phyloP scores from a whole-genome alignment of 2,797 vertebrate species.

The Corythornis leucogaster region DNA sequence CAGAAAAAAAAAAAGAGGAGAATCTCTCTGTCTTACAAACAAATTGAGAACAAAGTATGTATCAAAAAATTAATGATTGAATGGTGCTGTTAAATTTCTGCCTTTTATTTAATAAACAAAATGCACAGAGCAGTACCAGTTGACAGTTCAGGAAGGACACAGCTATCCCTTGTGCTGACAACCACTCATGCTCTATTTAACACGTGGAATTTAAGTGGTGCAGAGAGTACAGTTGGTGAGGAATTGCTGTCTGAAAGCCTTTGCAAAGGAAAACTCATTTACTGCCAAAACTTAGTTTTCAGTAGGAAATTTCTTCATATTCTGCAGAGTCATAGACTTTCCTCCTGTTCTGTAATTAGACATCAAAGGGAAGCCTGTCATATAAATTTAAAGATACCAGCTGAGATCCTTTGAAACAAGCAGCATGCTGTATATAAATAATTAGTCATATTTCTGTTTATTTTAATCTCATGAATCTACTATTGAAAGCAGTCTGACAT shows the following conservation, averaged over 20 bases:
- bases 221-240: conserved; percentile 44
- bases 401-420: conserved; percentile 41
- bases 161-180: conserved; percentile 28
- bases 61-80: conserved; percentile 29
- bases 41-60: conserved; percentile 6
- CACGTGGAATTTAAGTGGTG: conserved; percentile 41
- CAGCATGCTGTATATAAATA: background rate
- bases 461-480: background rate
- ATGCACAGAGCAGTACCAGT: background rate
- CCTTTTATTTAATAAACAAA: conserved; percentile 28
- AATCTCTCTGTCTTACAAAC: background rate
- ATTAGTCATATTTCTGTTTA: conserved; percentile 52
- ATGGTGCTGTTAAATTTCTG: conserved; percentile 35
- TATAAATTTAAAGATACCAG: background rate
- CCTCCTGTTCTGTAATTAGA: conserved; percentile 18
- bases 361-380: conserved; percentile 23
- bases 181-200: conserved; percentile 60
- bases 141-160: conserved; percentile 47
- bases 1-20: background rate
- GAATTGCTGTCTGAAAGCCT: background rate
- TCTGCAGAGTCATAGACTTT: background rate
- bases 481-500: background rate
- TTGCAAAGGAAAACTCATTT: conserved; percentile 18
- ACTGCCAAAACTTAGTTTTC: conserved; percentile 33
- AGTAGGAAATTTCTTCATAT: background rate